Conservation (phyloP, 2,113 vertebrate species). For the Ornithorhynchus anatinus region DNA sequence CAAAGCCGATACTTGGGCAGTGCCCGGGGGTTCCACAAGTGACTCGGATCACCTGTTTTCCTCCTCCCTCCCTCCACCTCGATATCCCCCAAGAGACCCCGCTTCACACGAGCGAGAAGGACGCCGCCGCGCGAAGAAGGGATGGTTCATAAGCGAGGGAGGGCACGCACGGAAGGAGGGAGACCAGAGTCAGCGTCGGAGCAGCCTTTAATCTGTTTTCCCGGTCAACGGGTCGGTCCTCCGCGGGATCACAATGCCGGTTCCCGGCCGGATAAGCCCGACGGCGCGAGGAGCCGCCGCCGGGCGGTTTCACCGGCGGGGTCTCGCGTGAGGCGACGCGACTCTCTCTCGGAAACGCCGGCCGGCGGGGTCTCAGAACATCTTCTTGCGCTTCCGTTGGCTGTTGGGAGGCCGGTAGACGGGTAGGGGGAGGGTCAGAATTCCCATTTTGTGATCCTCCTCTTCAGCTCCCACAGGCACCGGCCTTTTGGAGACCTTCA, state of each 20-base stretch:
- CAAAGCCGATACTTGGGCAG: background rate
- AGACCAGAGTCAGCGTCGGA: too few species aligned
- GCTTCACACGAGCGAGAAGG: too few species aligned
- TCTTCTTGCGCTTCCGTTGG: slow-evolving; percentile 77
- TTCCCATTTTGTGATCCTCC: slow-evolving; percentile 76
- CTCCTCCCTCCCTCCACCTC: background rate
- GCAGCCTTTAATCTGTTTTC: too few species aligned
- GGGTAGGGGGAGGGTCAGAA: slow-evolving; percentile 81
- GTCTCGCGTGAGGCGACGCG: background rate
- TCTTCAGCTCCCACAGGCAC: slow-evolving; percentile 6
- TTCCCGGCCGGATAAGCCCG: background rate
- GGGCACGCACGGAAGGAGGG: too few species aligned
- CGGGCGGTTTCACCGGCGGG: background rate
- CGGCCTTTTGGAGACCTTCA: slow-evolving; percentile 74
- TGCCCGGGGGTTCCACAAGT: background rate
- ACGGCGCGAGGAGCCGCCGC: background rate
- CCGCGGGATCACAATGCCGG: background rate
- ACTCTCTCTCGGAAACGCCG: background rate
- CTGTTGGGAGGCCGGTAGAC: slow-evolving; percentile 53
- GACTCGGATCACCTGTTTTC: background rate
- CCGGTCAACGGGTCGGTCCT: too few species aligned
- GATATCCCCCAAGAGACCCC: background rate
- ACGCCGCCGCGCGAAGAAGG: too few species aligned
- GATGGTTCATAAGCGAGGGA: too few species aligned
- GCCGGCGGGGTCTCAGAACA: slow-evolving; percentile 33